These are phyloP conservation scores for Mola mola DNA, from an alignment of 2,113 vertebrate species.

Conservation along the genomic window DNA sequence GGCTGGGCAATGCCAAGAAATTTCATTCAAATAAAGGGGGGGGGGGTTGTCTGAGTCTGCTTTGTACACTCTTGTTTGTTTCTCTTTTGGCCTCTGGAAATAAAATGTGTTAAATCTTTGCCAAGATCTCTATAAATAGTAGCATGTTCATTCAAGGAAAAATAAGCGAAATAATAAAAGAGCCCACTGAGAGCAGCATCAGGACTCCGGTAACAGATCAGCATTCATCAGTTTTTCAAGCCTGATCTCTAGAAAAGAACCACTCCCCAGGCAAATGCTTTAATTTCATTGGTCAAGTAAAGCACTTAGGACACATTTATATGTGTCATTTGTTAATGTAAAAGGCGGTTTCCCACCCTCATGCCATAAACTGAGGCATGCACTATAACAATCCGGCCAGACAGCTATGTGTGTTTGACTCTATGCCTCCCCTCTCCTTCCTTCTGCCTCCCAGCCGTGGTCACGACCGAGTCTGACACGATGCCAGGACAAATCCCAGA, in stretches of 20 bases:
- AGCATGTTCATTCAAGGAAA: constrained; percentile 39
- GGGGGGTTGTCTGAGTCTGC: constrained; percentile 52
- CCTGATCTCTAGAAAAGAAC: too few species aligned
- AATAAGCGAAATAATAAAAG: constrained; percentile 46
- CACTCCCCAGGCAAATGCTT: too few species aligned
- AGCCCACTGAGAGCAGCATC: constrained; percentile 35
- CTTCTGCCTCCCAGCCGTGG: constrained; percentile 74
- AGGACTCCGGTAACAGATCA: constrained; percentile 42
- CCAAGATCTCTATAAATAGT: constrained; percentile 54
- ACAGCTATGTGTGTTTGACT: not conserved
- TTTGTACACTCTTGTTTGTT: constrained; percentile 36
- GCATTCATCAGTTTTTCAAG: constrained; percentile 60
- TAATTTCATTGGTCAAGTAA: too few species aligned
- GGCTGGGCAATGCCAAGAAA: too few species aligned
- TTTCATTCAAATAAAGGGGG: too few species aligned
- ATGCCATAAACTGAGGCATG: not conserved
- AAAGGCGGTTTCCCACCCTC: not conserved
- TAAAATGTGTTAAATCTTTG: constrained; percentile 25
- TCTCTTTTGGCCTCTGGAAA: constrained; percentile 41
- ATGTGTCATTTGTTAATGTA: constrained; percentile 8
- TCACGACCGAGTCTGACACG: constrained; percentile 84
- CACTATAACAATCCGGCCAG: constrained; percentile 1
- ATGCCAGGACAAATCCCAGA: constrained; percentile 98
- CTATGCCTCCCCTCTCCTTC: constrained; percentile 35
- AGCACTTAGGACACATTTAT: constrained; percentile 1